Conservation (phyloP, 2,113 vertebrate genomes). For the Strix uralensis region DNA sequence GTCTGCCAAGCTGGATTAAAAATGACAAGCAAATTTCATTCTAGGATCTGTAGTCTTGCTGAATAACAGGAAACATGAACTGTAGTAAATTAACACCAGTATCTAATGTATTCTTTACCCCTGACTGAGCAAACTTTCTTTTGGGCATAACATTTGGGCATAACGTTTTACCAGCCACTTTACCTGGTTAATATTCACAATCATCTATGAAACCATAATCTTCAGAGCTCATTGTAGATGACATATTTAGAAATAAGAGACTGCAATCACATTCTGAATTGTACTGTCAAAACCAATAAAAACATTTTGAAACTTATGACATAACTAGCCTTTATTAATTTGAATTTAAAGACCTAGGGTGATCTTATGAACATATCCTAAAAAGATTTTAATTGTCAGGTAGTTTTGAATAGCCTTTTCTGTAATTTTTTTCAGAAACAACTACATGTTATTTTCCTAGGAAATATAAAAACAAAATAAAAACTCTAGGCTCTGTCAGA, state of each 20-base stretch:
- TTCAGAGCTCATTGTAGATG: neutral
- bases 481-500: neutral
- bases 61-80: neutral
- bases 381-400: neutral
- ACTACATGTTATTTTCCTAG: neutral
- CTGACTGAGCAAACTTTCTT: neutral
- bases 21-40: neutral
- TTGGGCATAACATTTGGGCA: neutral
- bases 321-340: neutral
- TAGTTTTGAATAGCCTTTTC: neutral
- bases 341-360: neutral
- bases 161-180: neutral
- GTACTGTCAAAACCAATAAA: neutral
- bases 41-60: neutral
- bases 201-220: neutral
- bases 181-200: neutral
- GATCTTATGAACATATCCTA: neutral
- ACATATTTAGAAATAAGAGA: neutral
- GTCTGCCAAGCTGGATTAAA: neutral
- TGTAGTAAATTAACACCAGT: neutral
- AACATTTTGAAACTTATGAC: neutral
- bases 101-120: neutral
- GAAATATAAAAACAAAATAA: neutral
- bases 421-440: neutral
- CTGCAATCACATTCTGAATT: neutral